Conservation (phyloP, 2,888 invertebrate genomes). For the Tinea pellionella region DNA sequence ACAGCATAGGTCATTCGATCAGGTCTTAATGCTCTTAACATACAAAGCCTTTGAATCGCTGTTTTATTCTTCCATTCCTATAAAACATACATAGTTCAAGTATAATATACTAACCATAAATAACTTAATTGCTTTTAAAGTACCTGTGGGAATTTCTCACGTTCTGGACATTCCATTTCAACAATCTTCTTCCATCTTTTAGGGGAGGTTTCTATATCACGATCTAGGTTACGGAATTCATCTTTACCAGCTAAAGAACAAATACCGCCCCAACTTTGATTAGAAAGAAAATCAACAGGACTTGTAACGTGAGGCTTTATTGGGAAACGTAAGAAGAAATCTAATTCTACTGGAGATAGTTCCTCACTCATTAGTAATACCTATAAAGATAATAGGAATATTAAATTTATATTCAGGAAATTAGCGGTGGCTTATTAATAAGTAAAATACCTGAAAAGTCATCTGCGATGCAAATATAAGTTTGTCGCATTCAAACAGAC, state of each 20-base stretch:
- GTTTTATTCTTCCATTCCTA: constrained; percentile 97
- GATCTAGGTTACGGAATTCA: constrained; percentile 92
- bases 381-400: constrained; percentile 49
- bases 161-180: constrained; percentile 94
- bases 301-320: constrained; percentile 92
- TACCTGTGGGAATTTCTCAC: constrained; percentile 95
- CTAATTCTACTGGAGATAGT: constrained; percentile 85
- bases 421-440: not conserved
- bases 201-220: constrained; percentile 96
- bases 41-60: constrained; percentile 92
- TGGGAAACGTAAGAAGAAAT: constrained; percentile 93
- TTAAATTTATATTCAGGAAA: not conserved
- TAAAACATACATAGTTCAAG: constrained; percentile 16
- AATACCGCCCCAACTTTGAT: constrained; percentile 95
- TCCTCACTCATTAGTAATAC: constrained; percentile 89
- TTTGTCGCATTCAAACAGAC: constrained; percentile 96
- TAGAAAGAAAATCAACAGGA: constrained; percentile 94
- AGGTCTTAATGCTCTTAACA: constrained; percentile 92
- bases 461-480: constrained; percentile 96
- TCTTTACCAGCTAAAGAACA: constrained; percentile 90
- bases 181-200: constrained; percentile 98
- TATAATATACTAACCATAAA: not conserved
- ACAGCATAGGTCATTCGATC: constrained; percentile 98
- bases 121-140: constrained; percentile 14
- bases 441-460: constrained; percentile 92